Percentiles rank a stretch among this genome's conserved stretches.
Evolutionary conservation across 2,113 vertebrate species (phyloP).

Genomic region (Plestiodon gilberti): DNA sequence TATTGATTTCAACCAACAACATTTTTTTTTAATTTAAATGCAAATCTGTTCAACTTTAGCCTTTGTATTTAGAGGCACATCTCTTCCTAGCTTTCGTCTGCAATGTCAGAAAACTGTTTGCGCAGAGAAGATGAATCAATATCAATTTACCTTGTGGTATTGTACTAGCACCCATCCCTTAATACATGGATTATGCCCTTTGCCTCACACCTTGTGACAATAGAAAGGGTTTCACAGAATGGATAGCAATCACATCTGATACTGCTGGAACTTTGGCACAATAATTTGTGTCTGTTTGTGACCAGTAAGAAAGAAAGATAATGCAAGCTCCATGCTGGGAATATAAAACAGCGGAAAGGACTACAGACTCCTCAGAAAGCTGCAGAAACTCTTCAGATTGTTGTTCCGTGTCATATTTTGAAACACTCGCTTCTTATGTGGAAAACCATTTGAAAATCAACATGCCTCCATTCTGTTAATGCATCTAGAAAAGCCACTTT

Average conservation of each 20-base stretch:
- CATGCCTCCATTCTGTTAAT: conserved; percentile 22
- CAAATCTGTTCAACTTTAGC: conserved; percentile 58
- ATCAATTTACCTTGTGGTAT: conserved; percentile 52
- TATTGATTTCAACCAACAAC: conserved; percentile 57
- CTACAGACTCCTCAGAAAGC: background rate
- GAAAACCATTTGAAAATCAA: conserved; percentile 23
- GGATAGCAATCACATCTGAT: conserved; percentile 46
- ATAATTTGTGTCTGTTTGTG: conserved; percentile 50
- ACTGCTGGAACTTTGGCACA: conserved; percentile 34
- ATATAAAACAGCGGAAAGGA: conserved; percentile 16
- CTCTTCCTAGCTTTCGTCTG: conserved; percentile 26
- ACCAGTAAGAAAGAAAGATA: conserved; percentile 51
- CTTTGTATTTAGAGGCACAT: conserved; percentile 42
- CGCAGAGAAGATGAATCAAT: conserved; percentile 60
- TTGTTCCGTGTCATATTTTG: conserved; percentile 36
- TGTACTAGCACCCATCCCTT: conserved; percentile 48
- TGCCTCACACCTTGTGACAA: conserved; percentile 41
- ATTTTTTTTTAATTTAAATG: conserved; percentile 71
- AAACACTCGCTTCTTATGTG: conserved; percentile 45
- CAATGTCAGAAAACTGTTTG: conserved; percentile 56
- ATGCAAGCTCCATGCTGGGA: conserved; percentile 35
- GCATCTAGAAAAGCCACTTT: background rate
- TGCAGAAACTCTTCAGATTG: background rate
- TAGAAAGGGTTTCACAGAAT: conserved; percentile 55
- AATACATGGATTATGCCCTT: conserved; percentile 61